phyloP scores from a whole-genome alignment of 2,113 vertebrate species.

The Nymphicus hollandicus region DNA sequence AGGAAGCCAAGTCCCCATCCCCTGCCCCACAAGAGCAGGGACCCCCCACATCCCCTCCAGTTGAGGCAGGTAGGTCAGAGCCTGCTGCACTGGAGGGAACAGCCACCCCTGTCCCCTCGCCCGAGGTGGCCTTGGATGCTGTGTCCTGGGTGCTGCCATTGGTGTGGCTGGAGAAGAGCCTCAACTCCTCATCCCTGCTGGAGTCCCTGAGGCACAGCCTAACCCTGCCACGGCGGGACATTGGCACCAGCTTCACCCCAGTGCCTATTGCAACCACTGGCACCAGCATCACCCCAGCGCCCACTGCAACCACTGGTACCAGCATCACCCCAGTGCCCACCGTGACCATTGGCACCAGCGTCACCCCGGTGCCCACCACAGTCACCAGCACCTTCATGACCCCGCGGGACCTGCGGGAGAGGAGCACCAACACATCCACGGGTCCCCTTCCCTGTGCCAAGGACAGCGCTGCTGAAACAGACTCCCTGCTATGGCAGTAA shows the following conservation, averaged over 20 bases:
- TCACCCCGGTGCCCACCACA: neutral
- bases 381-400: conserved; percentile 51
- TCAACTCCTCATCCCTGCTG: conserved; percentile 47
- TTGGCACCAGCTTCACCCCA: neutral
- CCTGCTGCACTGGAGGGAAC: neutral
- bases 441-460: neutral
- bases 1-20: neutral
- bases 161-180: conserved; percentile 70
- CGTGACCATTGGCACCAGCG: neutral
- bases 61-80: neutral
- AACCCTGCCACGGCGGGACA: neutral
- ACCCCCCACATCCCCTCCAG: neutral
- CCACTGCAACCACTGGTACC: neutral
- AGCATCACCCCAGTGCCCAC: neutral
- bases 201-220: conserved; percentile 62
- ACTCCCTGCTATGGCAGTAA: conserved; percentile 72
- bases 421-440: conserved; percentile 33
- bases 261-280: neutral
- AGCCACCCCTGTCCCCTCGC: neutral
- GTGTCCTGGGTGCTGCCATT: conserved; percentile 68
- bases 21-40: neutral
- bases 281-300: neutral
- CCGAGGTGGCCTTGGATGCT: neutral
- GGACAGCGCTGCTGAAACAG: conserved; percentile 55
- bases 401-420: conserved; percentile 45